Base-by-base conservation (phyloP, 2,888 invertebrate genomes). In the Drosophila prolongata region DNA sequence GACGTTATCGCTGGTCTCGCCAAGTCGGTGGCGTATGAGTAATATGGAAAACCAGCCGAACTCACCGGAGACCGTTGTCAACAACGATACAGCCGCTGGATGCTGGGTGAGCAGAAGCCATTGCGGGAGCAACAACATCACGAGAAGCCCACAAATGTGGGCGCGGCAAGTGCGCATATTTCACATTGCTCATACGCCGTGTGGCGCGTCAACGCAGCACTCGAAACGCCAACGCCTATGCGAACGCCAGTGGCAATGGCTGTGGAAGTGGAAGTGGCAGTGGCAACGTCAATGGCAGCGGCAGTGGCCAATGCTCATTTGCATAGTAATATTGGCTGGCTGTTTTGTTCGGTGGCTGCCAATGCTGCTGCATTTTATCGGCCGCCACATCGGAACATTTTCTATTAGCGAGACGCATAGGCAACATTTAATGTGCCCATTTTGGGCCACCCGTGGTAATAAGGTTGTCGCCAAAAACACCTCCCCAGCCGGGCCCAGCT, bases 341-440 rank as follows among this genome's bases (percentile, higher is more conserved):
- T 58, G 69, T 71, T 76, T 65, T 70, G 70, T 61, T 56, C 55
- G 76, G 71, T 44, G 52, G 64, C 49, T 64, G 49, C 53, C 56
- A 54, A 35, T 56, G 58, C 50, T 61, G 61, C 62, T 71, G 67
- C 78, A 79, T 67, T 77, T 77, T 72, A 79, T 77, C 87, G 80
- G 78, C 62, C 59, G 62, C 56, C 84, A 64, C 70, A 89, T 89
- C 87, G 78, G 46, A 46, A 66, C 81, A 85, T 85, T 89, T 90
- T 82, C 90, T 84, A 90, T 89, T 89, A 90, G 84, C 78, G 59
- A 70, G 79, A 59, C 82, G 80, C 86, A 81, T 77, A 80, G 85
- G 86, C 89, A 86, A 70, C 83, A 77, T 77, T 84, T 78, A 83
- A 81, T 78, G 85, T 69, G 72, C 68, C 73, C 78, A 77, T 79